Base-by-base conservation (phyloP, 2,113 vertebrate genomes). In the Scortum barcoo region DNA sequence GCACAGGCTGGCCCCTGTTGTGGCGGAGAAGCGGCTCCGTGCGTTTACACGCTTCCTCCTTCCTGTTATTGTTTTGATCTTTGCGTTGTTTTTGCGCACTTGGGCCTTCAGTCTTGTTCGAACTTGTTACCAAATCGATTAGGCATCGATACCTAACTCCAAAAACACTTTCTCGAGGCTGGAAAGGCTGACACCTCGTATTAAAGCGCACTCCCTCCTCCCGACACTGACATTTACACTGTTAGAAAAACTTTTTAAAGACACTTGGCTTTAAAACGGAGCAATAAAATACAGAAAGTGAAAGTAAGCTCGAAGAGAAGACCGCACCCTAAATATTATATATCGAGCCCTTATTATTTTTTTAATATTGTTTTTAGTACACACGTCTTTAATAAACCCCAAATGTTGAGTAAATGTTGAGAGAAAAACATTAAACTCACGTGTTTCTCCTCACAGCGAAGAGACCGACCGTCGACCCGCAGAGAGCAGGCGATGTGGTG, bases 381-480 rank as follows among this genome's bases (percentile, higher is more conserved):
- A 57, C 44, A 0, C 3, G 28, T 5, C 16, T 0, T 1, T 12
- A 11, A 66, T 0, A 16, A 54, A 14, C 0, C 2, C 5, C 2
- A 11, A 57, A 8, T 7, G 9, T 20, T 16, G 1, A 0, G 2
- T 0, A 72, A 72, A 83, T 46, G 13, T 14, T 8, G 0, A 4
- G 0, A 36, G 51, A 13, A 65, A 72, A 5, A 60, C 2, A 38
- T n/a, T 7, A 42, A 81, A 91, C 86, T 92, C 78, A 90, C 91
- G 50, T 24, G 14, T 82, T 76, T 61, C 16, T 56, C 3, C 54
- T 77, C 77, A 19, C 33, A 56, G 46, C 46, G 2, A 7, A 5
- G 9, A n/a, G 5, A 20, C 56, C 42, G 2, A 2, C 67, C 1
- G 14, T 28, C 20, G 3, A 60, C 53, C 11, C 7, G 11, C 1